Evolutionary conservation across 2,888 invertebrate genomes (phyloP), one percentile per base, ranked within the genome.

Genomic region (Dendrolimus pini): DNA sequence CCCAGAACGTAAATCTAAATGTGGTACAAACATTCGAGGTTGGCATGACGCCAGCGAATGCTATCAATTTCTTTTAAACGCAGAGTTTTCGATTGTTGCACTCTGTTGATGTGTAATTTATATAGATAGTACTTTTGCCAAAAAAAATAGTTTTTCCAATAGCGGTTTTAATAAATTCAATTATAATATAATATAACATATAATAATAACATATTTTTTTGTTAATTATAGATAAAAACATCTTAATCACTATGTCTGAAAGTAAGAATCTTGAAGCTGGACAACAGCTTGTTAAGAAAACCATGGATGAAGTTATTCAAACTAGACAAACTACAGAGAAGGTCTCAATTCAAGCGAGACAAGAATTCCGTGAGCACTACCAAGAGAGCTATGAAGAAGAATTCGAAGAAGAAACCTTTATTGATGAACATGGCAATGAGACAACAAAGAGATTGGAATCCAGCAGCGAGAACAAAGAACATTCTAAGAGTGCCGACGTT

Each of bases 371-470:
- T 10, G 91, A 91, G 70, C 80, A 81, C 3, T 91, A 81, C 67
- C 78, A 85, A 61, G 85, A 89, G 64, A 89, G 89, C 65, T 91
- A 90, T 63, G 91, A 91, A 60, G 91, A 91, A 63, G 91, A 89
- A 61, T 89, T 89, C 54, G 85, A 91, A 62, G 91, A 91, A 58
- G 89, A 91, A 67, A 91, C 89, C 13, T 85, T 84, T 60, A 91
- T 77, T 18, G 91, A 91, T 65, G 74, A 89, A 61, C 76, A 69
- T 53, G 91, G 91, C 60, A 91, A 91, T 60, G 82, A 77, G 57
- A 89, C 89, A 7, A 90, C 91, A 8, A 89, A 89, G 41, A 78
- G 89, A 56, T 73, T 83, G 8, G 91, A 91, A 62, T 84, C 90
- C 1, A 91, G 91, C 70, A 88, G 86, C 60, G 90, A 91, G 69